Evolutionary conservation across 2,113 vertebrate genomes (phyloP), one percentile per base, ranked within the genome.

Genomic region (Odontesthes bonariensis): DNA sequence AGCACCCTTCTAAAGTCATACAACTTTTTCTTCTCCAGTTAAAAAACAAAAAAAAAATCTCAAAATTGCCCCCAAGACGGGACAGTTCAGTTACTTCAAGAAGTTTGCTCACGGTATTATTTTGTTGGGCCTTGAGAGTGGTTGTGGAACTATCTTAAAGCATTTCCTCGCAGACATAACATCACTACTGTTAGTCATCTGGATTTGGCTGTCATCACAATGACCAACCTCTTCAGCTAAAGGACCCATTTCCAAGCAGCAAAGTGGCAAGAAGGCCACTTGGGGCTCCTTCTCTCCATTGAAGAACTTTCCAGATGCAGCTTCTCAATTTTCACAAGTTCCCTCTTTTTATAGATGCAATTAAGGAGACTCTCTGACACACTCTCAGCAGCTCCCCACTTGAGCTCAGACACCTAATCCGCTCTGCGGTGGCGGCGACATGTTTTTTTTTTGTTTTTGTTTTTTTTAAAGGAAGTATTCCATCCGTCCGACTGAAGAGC

Each of bases 251-350:
- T 85, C 81, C 58, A 77, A 82, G 84, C 60, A 82, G 87, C 84
- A 38, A 69, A 52, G 68, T 46, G 75, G 67, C 65, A 44, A 58
- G 47, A 66, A 52, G 42, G 73, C 23, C 20, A 13, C 64, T 17
- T 2, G 31, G 33, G 46, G 60, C 61, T 68, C 57, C 51, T 60
- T 63, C 27, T 72, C 53, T 65, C 74, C 63, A 54, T 69, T 70
- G 88, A 92, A 89, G 90, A 89, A 61, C 55, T 90, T 86, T 88
- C 89, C 86, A 85, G 82, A 86, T 73, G 89, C 81, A 87, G 75
- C 59, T 33, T 63, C 40, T 77, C 58, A 58, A 46, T 80, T 85
- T 84, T 88, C 84, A 79, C 56, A 57, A 80, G 72, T 77, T 84
- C 71, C 83, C 65, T 83, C 55, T 74, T 73, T 85, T 88, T 84